A percentile compares a stretch with the other conserved stretches of the same genome.
phyloP scores from a whole-genome alignment of 2,797 vertebrate species.

The Poecilia wingei region DNA sequence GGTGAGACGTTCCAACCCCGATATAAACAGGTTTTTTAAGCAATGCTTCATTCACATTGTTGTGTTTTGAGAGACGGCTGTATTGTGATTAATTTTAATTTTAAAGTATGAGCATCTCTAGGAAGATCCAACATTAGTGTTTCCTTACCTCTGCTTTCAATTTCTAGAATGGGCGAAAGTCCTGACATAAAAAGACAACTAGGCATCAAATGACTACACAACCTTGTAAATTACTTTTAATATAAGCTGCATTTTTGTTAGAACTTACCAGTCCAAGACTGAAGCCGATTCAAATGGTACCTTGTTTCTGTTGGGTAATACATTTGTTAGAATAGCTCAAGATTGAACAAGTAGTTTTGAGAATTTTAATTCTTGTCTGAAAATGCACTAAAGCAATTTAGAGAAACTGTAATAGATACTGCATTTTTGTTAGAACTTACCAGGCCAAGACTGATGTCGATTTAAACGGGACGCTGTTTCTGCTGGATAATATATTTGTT shows the following conservation, averaged over 20 bases:
- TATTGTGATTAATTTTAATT: neutral
- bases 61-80: neutral
- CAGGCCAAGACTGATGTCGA: slow-evolving; percentile 12
- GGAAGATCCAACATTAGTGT: neutral
- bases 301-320: slow-evolving; percentile 25
- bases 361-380: no score
- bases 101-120: neutral
- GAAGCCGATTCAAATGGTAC: neutral
- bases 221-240: neutral
- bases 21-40: neutral
- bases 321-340: slow-evolving; percentile 2
- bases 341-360: no score
- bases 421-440: slow-evolving; percentile 39
- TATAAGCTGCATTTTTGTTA: neutral
- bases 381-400: no score
- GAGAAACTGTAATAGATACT: neutral
- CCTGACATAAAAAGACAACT: slow-evolving; percentile 42
- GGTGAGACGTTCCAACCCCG: no score
- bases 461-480: neutral
- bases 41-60: neutral
- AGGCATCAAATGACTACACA: slow-evolving; percentile 8
- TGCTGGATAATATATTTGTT: slow-evolving; percentile 24
- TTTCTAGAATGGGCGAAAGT: slow-evolving; percentile 74
- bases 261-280: slow-evolving; percentile 49
- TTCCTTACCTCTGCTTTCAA: slow-evolving; percentile 56